Conservation (phyloP, 64 coral and sea anemone genomes). For the Porites australiensis region DNA sequence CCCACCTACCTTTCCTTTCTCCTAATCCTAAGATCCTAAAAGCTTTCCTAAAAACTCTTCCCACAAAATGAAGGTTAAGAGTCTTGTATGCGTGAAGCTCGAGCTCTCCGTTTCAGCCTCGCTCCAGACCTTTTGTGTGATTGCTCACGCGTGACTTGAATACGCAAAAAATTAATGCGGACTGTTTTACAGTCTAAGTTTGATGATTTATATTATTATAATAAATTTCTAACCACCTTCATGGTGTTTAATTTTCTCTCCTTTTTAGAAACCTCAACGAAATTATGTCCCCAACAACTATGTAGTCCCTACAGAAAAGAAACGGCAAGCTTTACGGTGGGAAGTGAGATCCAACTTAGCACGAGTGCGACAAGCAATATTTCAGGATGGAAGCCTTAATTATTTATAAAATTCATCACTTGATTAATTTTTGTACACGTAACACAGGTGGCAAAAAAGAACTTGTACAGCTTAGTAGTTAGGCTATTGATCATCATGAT, state of each 20-base stretch:
- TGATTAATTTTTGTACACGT: background rate
- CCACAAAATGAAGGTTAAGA: too few species aligned
- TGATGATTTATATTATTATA: too few species aligned
- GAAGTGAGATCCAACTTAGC: conserved; percentile 91
- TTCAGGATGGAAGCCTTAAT: background rate
- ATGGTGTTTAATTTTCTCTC: background rate
- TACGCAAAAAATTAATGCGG: too few species aligned
- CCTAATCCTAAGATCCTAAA: too few species aligned
- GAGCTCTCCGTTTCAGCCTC: too few species aligned
- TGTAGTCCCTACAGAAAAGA: conserved; percentile 96
- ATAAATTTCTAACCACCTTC: too few species aligned
- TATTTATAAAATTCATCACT: background rate
- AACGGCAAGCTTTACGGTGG: conserved; percentile 90
- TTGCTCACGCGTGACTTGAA: too few species aligned
- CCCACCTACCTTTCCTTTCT: too few species aligned
- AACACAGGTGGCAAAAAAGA: background rate
- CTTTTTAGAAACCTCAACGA: conserved; percentile 73
- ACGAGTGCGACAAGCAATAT: conserved; percentile 15
- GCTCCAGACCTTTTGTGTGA: too few species aligned
- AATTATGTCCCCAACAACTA: conserved; percentile 90
- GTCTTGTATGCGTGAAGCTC: too few species aligned
- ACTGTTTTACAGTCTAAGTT: too few species aligned
- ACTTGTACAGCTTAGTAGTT: background rate
- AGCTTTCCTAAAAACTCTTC: too few species aligned
- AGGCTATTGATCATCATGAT: background rate